Evolutionary conservation across 2,113 vertebrate species (phyloP).

Genomic region (Scartelaos histophorus): DNA sequence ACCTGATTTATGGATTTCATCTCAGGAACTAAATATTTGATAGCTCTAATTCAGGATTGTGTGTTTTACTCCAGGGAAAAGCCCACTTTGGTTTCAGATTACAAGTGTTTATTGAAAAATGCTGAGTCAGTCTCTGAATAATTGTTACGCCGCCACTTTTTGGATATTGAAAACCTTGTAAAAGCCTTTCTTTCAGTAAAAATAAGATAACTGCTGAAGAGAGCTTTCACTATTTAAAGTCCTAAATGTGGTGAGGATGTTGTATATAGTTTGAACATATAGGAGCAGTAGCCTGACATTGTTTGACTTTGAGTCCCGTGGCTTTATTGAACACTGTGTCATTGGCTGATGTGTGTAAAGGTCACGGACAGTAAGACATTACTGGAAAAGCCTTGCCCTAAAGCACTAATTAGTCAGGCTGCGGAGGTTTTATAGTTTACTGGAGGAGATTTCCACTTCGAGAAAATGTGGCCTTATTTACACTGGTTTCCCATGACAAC

Average conservation of each 20-base stretch:
- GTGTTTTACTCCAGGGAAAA: constrained; percentile 42
- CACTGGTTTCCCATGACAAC: constrained; percentile 55
- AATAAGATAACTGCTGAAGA: not conserved
- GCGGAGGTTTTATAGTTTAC: constrained; percentile 66
- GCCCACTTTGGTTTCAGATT: constrained; percentile 64
- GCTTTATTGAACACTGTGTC: constrained; percentile 64
- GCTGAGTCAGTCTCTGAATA: constrained; percentile 74
- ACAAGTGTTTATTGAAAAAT: constrained; percentile 72
- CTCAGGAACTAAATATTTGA: constrained; percentile 49
- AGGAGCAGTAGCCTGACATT: not conserved
- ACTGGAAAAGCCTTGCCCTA: constrained; percentile 68
- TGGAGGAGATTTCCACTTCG: constrained; percentile 50
- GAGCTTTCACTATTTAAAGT: not conserved
- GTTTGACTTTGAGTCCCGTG: constrained; percentile 45
- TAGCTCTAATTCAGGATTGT: constrained; percentile 29
- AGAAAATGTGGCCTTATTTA: constrained; percentile 54
- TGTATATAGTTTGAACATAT: not conserved
- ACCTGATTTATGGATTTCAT: constrained; percentile 46
- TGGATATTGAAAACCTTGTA: constrained; percentile 66
- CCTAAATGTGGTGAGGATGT: not conserved
- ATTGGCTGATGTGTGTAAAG: constrained; percentile 66
- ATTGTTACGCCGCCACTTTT: constrained; percentile 66
- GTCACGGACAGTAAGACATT: constrained; percentile 66
- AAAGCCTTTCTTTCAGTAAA: constrained; percentile 10
- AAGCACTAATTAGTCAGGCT: constrained; percentile 70